Evolutionary conservation across 1,140 invertebrate species (phyloP).

Genomic region (Drosophila varians): DNA sequence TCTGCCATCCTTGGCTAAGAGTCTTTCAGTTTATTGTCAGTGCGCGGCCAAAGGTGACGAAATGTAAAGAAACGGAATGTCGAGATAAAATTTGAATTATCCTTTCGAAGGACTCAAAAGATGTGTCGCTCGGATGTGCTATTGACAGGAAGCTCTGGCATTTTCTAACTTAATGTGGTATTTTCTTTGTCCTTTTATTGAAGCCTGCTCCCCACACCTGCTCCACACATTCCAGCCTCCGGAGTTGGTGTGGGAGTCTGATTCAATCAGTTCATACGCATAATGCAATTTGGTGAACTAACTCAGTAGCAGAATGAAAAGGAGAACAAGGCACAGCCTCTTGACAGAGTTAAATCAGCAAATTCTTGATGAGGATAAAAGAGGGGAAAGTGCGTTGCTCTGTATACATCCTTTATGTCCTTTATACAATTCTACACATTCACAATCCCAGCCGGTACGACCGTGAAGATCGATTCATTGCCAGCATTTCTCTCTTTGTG

Average conservation of each 20-base stretch:
- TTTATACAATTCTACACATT: no score
- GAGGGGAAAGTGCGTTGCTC: constrained; percentile 50
- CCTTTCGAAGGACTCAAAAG: constrained; percentile 31
- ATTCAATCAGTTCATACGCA: constrained; percentile 37
- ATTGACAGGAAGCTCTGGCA: constrained; percentile 38
- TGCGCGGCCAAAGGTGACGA: background rate
- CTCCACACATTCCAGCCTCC: constrained; percentile 9
- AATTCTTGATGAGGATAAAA: constrained; percentile 58
- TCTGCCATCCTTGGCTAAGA: background rate
- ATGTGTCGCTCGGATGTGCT: constrained; percentile 9
- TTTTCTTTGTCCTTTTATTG: constrained; percentile 30
- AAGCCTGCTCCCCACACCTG: constrained; percentile 59
- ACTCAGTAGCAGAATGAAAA: constrained; percentile 50
- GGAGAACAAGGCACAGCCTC: constrained; percentile 25
- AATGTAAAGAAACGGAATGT: background rate
- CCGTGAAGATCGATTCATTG: no score
- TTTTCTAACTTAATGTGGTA: constrained; percentile 54
- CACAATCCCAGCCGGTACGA: no score
- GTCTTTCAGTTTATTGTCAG: background rate
- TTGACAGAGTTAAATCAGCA: constrained; percentile 57
- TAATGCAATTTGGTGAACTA: constrained; percentile 64
- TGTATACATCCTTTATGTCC: no score
- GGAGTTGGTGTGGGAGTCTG: background rate
- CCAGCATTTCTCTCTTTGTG: no score
- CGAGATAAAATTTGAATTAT: constrained; percentile 45